A percentile compares a stretch with the other conserved stretches of the same genome.
Conservation (phyloP, 2,797 vertebrate species). For the Acropternis orthonyx region DNA sequence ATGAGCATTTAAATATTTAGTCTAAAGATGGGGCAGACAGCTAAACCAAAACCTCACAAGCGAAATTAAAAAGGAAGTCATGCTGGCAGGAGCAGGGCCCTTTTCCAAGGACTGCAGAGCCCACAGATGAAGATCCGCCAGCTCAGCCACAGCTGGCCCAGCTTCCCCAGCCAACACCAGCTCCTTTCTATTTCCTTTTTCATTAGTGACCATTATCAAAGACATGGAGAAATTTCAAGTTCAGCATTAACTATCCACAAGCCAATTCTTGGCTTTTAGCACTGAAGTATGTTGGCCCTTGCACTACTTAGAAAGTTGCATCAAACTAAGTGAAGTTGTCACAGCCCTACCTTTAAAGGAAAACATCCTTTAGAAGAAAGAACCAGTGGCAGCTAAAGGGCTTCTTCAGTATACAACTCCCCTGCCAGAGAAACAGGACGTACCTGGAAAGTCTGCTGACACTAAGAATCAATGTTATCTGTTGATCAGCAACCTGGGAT, state of each 20-base stretch:
- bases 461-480: accelerated
- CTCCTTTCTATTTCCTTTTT: not conserved
- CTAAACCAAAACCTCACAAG: slow-evolving; percentile 39
- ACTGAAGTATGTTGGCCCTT: not conserved
- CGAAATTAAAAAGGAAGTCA: not conserved
- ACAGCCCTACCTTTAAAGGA: not conserved
- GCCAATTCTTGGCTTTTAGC: not conserved
- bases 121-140: not conserved
- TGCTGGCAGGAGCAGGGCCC: slow-evolving; percentile 5
- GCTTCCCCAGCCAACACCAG: not conserved
- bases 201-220: not conserved
- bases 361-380: not conserved
- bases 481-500: not conserved
- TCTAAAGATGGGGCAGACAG: not conserved
- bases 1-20: not conserved
- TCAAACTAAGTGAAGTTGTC: not conserved
- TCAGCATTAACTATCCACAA: not conserved
- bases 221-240: not conserved
- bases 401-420: not conserved
- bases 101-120: slow-evolving; percentile 24
- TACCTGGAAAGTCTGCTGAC: not conserved
- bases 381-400: accelerated
- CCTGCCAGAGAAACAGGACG: not conserved
- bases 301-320: not conserved
- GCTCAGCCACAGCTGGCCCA: not conserved